These are phyloP conservation scores for Nothocercus julius DNA, from an alignment of 2,113 vertebrate genomes.

Conservation along the genomic window DNA sequence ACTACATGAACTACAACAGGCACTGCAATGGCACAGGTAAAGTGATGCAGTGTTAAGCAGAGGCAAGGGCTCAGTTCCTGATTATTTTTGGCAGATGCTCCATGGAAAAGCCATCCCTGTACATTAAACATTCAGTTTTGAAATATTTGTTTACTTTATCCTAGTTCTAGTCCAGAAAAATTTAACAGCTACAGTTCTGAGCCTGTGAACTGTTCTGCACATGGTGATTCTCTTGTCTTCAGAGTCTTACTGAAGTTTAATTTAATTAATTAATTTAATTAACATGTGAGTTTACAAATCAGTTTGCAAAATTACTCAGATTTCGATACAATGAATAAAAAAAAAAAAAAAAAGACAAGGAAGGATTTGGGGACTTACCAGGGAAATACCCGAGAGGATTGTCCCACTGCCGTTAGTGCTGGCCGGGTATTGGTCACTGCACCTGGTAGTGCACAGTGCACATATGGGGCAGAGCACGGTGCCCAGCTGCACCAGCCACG, in stretches of 20 bases:
- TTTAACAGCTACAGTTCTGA: not conserved
- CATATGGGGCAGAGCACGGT: rapidly evolving
- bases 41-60: not conserved
- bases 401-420: no score
- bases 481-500: rapidly evolving
- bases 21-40: not conserved
- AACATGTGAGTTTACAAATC: not conserved
- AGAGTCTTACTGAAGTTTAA: not conserved
- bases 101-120: not conserved
- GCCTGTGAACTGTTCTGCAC: not conserved
- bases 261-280: not conserved
- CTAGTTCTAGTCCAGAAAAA: not conserved
- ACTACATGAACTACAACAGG: no score
- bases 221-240: not conserved
- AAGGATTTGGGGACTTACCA: not conserved
- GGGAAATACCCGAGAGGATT: no score
- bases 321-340: not conserved
- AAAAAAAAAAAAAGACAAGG: not conserved
- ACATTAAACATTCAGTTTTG: not conserved
- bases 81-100: not conserved
- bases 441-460: rapidly evolving
- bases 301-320: not conserved
- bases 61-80: not conserved
- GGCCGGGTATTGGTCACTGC: not conserved
- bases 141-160: not conserved